phyloP scores from a whole-genome alignment of 2,113 vertebrate species.

The Dipodomys stephensi region DNA sequence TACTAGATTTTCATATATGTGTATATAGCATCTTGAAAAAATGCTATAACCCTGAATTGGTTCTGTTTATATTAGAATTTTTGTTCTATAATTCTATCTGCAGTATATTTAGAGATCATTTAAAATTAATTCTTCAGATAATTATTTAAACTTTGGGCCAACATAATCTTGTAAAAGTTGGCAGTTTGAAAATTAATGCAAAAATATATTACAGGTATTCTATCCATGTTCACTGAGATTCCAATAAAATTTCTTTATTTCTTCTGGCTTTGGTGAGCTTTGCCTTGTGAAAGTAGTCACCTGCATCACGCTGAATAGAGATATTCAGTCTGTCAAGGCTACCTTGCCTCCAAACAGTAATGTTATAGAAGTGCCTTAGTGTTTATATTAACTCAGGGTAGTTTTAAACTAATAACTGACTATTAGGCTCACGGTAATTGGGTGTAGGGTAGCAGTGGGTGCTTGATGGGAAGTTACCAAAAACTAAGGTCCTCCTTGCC shows the following conservation, averaged over 20 bases:
- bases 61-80: slow-evolving; percentile 23
- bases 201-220: background rate
- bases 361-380: background rate
- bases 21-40: too few relatives aligned
- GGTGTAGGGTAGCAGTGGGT: background rate
- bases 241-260: background rate
- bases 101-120: background rate
- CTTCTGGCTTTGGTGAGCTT: background rate
- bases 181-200: background rate
- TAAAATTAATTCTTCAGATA: slow-evolving; percentile 25
- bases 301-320: slow-evolving; percentile 6
- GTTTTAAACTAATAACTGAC: slow-evolving; percentile 1
- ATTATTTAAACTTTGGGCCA: background rate
- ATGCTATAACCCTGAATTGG: background rate
- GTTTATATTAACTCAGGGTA: background rate
- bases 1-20: too few relatives aligned
- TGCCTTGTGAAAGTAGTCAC: background rate
- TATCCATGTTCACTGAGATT: background rate
- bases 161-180: background rate
- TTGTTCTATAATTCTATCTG: background rate
- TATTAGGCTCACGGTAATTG: background rate
- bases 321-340: background rate
- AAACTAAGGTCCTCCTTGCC: background rate
- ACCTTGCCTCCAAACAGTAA: background rate
- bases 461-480: background rate